These are phyloP conservation scores for Cherax quadricarinatus DNA, from an alignment of 1,140 invertebrate species.

Conservation along the genomic window DNA sequence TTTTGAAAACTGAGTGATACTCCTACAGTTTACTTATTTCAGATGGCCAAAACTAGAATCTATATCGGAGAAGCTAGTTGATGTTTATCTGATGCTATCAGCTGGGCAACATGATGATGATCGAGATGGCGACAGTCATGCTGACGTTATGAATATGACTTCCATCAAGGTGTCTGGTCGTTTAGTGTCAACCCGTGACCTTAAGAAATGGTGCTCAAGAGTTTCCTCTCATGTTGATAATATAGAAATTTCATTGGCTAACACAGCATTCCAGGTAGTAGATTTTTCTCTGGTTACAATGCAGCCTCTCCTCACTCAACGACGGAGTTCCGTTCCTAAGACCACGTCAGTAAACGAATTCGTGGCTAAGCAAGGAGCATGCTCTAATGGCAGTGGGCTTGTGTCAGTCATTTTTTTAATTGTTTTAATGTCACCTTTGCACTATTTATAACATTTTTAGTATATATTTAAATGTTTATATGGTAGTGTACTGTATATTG, in stretches of 20 bases:
- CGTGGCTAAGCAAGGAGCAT: too few relatives aligned
- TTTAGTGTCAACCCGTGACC: constrained; percentile 84
- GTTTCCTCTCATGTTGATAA: constrained; percentile 78
- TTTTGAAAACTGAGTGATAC: too few relatives aligned
- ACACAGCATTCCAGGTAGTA: constrained; percentile 69
- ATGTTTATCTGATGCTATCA: constrained; percentile 90
- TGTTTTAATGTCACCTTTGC: too few relatives aligned
- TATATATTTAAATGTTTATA: too few relatives aligned
- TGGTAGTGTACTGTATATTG: too few relatives aligned
- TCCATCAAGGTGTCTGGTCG: constrained; percentile 73
- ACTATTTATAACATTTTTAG: too few relatives aligned
- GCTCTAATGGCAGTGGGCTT: too few relatives aligned
- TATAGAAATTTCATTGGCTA: constrained; percentile 47
- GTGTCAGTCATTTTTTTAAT: too few relatives aligned
- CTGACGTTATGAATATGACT: constrained; percentile 54
- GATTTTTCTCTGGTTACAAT: too few relatives aligned
- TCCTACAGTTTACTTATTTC: constrained; percentile 55
- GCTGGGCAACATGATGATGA: constrained; percentile 81
- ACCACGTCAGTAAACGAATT: too few relatives aligned
- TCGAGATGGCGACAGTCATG: constrained; percentile 9
- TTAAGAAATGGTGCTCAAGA: constrained; percentile 94
- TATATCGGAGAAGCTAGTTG: constrained; percentile 86
- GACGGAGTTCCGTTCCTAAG: too few relatives aligned
- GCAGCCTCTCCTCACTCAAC: too few relatives aligned
- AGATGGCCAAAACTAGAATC: constrained; percentile 86